These are phyloP conservation scores for Echinops telfairi DNA, from an alignment of 2,113 vertebrate species.

Conservation along the genomic window DNA sequence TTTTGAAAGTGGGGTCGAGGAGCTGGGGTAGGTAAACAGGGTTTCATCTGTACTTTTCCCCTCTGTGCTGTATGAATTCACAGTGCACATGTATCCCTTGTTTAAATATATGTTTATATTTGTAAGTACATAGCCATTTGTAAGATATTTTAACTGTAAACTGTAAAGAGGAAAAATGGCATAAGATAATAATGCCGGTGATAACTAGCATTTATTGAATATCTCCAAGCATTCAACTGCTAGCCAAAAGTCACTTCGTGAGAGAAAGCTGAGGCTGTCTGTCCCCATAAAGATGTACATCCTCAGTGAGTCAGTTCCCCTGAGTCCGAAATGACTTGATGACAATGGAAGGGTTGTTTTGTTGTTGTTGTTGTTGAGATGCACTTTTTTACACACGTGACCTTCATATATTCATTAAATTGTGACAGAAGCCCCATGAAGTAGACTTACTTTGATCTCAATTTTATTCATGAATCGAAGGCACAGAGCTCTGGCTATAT, in stretches of 20 bases:
- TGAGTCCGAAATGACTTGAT: too few species aligned
- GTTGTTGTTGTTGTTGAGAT: not conserved
- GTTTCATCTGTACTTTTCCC: not conserved
- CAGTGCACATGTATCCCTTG: not conserved
- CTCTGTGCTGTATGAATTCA: not conserved
- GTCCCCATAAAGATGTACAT: too few species aligned
- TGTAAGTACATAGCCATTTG: not conserved
- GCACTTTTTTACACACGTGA: too few species aligned
- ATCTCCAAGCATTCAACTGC: not conserved
- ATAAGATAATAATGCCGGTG: not conserved
- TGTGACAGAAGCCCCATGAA: not conserved
- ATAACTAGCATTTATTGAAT: not conserved
- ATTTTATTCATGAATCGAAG: not conserved
- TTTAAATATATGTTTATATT: not conserved
- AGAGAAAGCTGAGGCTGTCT: too few species aligned
- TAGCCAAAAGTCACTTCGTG: too few species aligned
- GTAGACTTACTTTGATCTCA: not conserved
- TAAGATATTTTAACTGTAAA: not conserved
- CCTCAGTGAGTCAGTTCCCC: too few species aligned
- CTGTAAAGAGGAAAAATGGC: not conserved
- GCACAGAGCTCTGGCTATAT: not conserved
- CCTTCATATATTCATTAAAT: not conserved
- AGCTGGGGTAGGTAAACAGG: not conserved
- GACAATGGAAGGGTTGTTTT: too few species aligned
- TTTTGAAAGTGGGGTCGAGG: not conserved